Evolutionary conservation across 2,113 vertebrate species (phyloP).

Genomic region (Ophthalmolycus amberensis): DNA sequence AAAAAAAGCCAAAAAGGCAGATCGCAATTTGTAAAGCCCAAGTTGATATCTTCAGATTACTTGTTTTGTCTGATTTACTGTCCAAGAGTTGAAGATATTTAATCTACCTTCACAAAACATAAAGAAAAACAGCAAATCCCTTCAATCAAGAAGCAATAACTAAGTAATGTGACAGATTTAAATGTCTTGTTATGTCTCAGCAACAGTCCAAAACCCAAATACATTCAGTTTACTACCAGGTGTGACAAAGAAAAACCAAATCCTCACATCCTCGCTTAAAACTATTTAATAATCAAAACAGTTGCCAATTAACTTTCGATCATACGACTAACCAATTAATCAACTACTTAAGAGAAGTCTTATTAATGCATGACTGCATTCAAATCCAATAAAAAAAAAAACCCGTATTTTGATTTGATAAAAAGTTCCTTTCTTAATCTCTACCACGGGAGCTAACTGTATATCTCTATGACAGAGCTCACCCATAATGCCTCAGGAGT

Average conservation of each 20-base stretch:
- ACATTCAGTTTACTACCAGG: background rate
- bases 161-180: background rate
- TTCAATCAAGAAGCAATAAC: background rate
- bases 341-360: background rate
- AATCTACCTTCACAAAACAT: too few species aligned
- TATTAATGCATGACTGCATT: background rate
- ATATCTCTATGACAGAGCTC: slow-evolving; percentile 14
- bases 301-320: background rate
- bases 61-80: background rate
- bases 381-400: background rate
- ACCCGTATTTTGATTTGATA: background rate
- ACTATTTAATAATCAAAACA: background rate
- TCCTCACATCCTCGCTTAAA: background rate
- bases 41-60: background rate
- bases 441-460: background rate
- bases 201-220: background rate
- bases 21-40: too few species aligned
- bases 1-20: too few species aligned
- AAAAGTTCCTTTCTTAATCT: slow-evolving; percentile 1
- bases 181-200: background rate
- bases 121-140: too few species aligned
- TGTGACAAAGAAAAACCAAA: background rate
- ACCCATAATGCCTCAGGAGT: slow-evolving; percentile 25
- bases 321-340: background rate
- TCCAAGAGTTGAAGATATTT: too few species aligned